Evolutionary conservation across 2,113 vertebrate species (phyloP), one percentile per base, ranked within the genome.

Genomic region (Hucho hucho): DNA sequence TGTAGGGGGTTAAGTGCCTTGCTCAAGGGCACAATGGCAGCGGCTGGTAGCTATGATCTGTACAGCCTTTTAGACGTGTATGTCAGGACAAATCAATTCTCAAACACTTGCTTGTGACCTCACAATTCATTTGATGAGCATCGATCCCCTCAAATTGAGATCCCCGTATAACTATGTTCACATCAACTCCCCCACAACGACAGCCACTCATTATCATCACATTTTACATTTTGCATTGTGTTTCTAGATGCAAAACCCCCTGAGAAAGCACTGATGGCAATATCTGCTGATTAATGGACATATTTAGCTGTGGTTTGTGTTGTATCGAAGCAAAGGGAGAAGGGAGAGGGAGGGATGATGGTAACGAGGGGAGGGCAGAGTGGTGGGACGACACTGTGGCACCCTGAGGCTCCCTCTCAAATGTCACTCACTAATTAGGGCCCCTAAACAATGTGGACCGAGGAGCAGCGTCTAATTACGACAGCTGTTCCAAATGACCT

Each of bases 401-500:
- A 12, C 29, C 68, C 75, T 11, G 56, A 3, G 69, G 67, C 64
- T 56, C 18, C 18, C 71, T 18, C 74, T 71, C n/a, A 81, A 78
- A 87, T 84, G 78, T 79, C 76, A 82, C n/a, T 49, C 66, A 0
- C 78, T 73, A 79, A 84, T 83, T 77, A 80, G 70, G 75, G 72
- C 77, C 13, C 29, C 4, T 9, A 20, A 75, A 66, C 73, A 6
- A 74, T 6, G 47, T 24, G 37, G 78, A 32, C 14, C 0, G 43
- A 49, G 20, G 20, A 56, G 46, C 47, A 24, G 43, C 32, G 20
- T 43, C 25, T 47, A n/a, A 22, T 78, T 61, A 32, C 66, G 4
- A 77, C 75, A 66, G 72, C 75, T 26, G 74, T 72, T 79, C 70
- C 73, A 67, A 74, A 67, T 74, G 64, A 74, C 73, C 63, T 24